phyloP scores from a whole-genome alignment of 1,140 invertebrate genomes.

The honey bee (Apis mellifera) region Amel_HAv3.1 CM009935.2:11865001-11865500 shows the following conservation, averaged over 20 bases:
- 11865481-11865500: not conserved
- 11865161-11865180: slow-evolving; percentile 10
- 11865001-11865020: too few relatives aligned
- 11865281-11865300: slow-evolving; percentile 11
- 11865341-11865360: slow-evolving; percentile 68
- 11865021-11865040: too few relatives aligned
- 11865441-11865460: slow-evolving; percentile 32
- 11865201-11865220: slow-evolving; percentile 46
- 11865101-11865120: too few relatives aligned
- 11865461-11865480: too few relatives aligned
- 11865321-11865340: slow-evolving; percentile 67
- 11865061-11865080: too few relatives aligned
- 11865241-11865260: slow-evolving; percentile 31
- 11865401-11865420: not conserved
- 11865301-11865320: slow-evolving; percentile 44
- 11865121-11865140: too few relatives aligned
- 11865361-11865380: slow-evolving; percentile 70
- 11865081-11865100: too few relatives aligned
- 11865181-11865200: slow-evolving; percentile 44
- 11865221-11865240: slow-evolving; percentile 49
- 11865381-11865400: slow-evolving; percentile 49
- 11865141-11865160: too few relatives aligned
- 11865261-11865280: too few relatives aligned
- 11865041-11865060: too few relatives aligned
- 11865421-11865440: not conserved